These are phyloP conservation scores for Acronicta psi DNA, from an alignment of 2,888 invertebrate species.

Conservation along the genomic window DNA sequence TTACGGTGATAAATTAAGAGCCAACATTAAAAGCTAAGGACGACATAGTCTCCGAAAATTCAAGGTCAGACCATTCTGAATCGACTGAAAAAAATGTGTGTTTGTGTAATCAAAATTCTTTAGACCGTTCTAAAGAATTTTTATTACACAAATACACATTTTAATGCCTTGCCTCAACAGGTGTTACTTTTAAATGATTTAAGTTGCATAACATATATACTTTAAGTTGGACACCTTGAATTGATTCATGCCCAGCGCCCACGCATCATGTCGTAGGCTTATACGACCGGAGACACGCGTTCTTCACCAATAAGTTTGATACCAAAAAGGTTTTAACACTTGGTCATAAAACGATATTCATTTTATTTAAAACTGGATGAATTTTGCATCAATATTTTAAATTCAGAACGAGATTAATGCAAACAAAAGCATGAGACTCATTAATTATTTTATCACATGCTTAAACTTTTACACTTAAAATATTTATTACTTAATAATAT, in stretches of 20 bases:
- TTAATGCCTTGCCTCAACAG: conserved; percentile 22
- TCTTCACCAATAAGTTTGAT: conserved; percentile 33
- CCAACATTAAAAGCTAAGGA: too few species aligned
- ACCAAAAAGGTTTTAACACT: conserved; percentile 12
- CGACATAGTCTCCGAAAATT: too few species aligned
- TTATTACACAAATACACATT: conserved; percentile 18
- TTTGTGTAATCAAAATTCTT: too few species aligned
- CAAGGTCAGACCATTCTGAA: too few species aligned
- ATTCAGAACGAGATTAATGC: too few species aligned
- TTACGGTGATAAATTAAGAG: too few species aligned
- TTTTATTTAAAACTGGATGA: neutral
- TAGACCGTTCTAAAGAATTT: conserved; percentile 35
- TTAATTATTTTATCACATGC: too few species aligned
- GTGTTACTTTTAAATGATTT: conserved; percentile 27
- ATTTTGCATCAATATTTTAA: too few species aligned
- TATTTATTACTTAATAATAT: too few species aligned
- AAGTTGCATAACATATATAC: conserved; percentile 43
- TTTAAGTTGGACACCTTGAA: conserved; percentile 49
- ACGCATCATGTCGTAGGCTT: conserved; percentile 41
- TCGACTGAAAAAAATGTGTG: too few species aligned
- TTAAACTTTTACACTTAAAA: too few species aligned
- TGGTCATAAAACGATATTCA: conserved; percentile 5
- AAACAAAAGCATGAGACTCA: too few species aligned
- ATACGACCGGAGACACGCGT: conserved; percentile 26
- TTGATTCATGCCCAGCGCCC: conserved; percentile 42